Base-by-base conservation (phyloP, 2,888 invertebrate species). In the Brachylomia viminalis region DNA sequence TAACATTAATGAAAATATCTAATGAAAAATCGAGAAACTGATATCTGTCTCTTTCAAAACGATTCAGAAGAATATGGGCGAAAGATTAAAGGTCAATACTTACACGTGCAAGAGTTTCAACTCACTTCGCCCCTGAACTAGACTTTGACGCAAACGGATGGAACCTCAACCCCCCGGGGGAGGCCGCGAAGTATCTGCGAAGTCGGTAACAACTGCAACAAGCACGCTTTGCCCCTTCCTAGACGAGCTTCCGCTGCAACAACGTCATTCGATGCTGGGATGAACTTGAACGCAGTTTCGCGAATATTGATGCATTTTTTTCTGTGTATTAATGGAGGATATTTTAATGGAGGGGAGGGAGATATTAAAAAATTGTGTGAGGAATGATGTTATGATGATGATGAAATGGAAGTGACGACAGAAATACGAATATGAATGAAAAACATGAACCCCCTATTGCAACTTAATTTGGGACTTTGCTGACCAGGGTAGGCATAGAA, bases 101-200 rank as follows among this genome's bases (percentile, higher is more conserved):
- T 59, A 80, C 73, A 80, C 80, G 80, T 73, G 73, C 73, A 59
- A 59, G 58, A 52, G n/a, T 42, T 56, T 56, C 47, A 80, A 33
- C 20, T 23, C 30, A 17, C 4, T 52, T 27, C 52, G 73, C 8
- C 80, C 80, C 73, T 78, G 80, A 78, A 78, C 72, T 72, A 80
- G 73, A 80, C 64, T 52, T 80, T 80, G 80, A 72, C 80, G 80
- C 45, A 72, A 80, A 11, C 58, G 58, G 80, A 62, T 30, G 49
- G 23, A 1, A n/a, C 54, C 73, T 30, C 73, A 52, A 27, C 27
- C 72, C 80, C 73, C 33, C 3, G 58, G 58, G 77, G 56, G 58
- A 5, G 62, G 27, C 2, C 17, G 38, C 15, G 56, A 49, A 33
- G 62, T 47, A 49, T 49, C 49, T 23, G 54, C n/a, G 65, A 38